Evolutionary conservation across 2,797 vertebrate species (phyloP), one percentile per base, ranked within the genome.

Genomic region (Cynodonichthys magdalenae): DNA sequence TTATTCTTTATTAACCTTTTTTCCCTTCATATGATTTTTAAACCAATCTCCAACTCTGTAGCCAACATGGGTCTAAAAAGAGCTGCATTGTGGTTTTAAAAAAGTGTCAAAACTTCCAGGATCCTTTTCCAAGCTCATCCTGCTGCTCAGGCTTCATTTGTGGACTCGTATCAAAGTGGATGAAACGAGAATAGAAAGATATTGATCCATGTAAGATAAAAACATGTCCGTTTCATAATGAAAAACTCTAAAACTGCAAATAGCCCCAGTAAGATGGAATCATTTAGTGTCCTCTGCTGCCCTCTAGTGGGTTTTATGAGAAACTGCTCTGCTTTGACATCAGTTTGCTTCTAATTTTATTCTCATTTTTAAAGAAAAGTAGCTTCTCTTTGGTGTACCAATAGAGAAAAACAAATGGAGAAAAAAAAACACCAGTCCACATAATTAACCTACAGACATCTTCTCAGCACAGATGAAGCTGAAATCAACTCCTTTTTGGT

Each of bases 251-350:
- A 9, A n/a, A 10, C 9, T 12, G 42, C 29, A 19, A 8, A 1
- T 14, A 9, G 24, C 51, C 53, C 2, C 18, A 0, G 8, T 20
- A 29, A 5, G 11, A 6, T 0, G 19, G 27, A 1, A 7, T 54
- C n/a, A 87, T 85, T 59, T 2, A 6, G 53, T 47, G 80, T 87
- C 80, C 73, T 90, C 63, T 91, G 87, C 87, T 84, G 79, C 80
- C 10, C 71, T 86, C 87, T 84, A 77, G 79, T 0, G 89, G 77
- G 72, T 0, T 2, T 15, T 8, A 0, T 0, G 5, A 2, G 5
- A 47, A 68, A 84, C 15, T 57, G 14, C 59, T 60, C 41, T 11
- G 4, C 17, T 60, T 28, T 15, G 15, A 62, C 6, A 10, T 15
- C 24, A 14, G 47, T 46, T 59, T 15, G 1, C 15, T 34, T 17